Base-by-base conservation (phyloP, 2,888 invertebrate genomes). In the Protula sp. region DNA sequence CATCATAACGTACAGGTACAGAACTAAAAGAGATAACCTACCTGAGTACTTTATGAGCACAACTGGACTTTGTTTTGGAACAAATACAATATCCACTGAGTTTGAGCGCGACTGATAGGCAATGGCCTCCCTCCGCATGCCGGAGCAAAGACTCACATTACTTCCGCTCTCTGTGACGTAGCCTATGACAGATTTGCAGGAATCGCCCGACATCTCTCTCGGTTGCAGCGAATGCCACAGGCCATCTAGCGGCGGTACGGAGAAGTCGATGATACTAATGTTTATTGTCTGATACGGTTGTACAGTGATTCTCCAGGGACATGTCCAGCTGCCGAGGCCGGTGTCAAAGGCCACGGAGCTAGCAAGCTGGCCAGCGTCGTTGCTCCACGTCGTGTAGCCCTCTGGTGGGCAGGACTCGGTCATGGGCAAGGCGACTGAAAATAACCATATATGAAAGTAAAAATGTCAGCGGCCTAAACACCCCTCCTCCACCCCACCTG, bases 221-320 rank as follows among this genome's bases (percentile, higher is more conserved):
- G 9, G 9, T 19, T 9, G 38, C 19, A 38, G 19, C 38, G 38
- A 19, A 38, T 38, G 19, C 38, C 38, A 38, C 19, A 9, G 9
- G 19, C 19, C 38, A 38, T 38, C 24, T 19, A 19, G 14, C 22
- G 24, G 19, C 5, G 50, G 50, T 30, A 57, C 30, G 19, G 52
- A 52, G 47, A 57, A 60, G 28, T 60, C 60, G n/a, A 57, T 29
- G 26, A 60, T 47, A n/a, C 53, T 57, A 30, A 60, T 19, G 28
- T 55, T 53, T 52, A 60, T 58, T 45, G 45, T 57, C 29, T 51
- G 52, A 30, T 52, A 50, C 45, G 60, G 60, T 3, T 22, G 52
- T 47, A 48, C 60, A 26, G 29, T 51, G 29, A 60, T 30, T 19
- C 48, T 51, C 57, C 57, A 57, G 24, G 60, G 60, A 27, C 60